Conservation (phyloP, 2,113 vertebrate species). For the Megalops atlanticus region DNA sequence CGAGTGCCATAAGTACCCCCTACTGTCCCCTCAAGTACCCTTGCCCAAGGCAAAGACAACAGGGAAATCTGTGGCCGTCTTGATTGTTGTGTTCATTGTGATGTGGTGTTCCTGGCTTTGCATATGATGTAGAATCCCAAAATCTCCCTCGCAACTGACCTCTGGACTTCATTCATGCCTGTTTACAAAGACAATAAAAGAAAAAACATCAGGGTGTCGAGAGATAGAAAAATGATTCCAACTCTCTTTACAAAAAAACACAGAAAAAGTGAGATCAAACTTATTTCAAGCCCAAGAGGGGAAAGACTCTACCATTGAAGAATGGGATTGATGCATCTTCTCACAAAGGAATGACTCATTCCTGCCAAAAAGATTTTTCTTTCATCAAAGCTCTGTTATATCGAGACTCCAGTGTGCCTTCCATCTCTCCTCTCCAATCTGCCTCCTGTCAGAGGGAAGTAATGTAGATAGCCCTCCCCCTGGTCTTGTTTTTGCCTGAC, state of each 20-base stretch:
- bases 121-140: background rate
- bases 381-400: background rate
- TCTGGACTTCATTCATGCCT: background rate
- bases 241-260: background rate
- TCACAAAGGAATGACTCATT: no score
- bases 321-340: no score
- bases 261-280: background rate
- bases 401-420: background rate
- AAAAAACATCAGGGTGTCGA: background rate
- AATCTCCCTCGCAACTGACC: background rate
- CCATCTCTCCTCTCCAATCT: background rate
- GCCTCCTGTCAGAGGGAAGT: background rate
- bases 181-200: background rate
- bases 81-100: background rate
- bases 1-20: conserved; percentile 39
- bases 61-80: background rate
- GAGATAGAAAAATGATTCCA: background rate
- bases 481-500: background rate
- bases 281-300: conserved; percentile 10
- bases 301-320: background rate
- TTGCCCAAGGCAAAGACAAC: conserved; percentile 33
- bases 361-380: background rate
- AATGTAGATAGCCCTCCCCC: background rate
- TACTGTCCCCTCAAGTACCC: conserved; percentile 36
- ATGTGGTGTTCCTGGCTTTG: background rate